phyloP scores from a whole-genome alignment of 2,888 invertebrate species.

The Panopea generosa region DNA sequence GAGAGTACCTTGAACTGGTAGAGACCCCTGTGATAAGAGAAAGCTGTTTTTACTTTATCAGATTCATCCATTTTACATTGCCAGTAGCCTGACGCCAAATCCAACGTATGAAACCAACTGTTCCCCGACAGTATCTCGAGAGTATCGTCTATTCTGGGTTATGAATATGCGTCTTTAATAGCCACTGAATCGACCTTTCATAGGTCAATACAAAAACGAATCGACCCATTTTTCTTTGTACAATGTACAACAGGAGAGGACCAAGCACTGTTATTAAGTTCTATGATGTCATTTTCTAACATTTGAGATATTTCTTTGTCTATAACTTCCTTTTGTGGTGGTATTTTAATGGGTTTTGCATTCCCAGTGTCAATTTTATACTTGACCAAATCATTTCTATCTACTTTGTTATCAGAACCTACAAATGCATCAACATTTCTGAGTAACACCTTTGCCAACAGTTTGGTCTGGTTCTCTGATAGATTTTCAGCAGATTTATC shows the following conservation, averaged over 20 bases:
- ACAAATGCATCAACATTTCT: too few species aligned
- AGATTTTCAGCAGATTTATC: too few species aligned
- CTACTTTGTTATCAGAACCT: slow-evolving; percentile 10
- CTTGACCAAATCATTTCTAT: background rate
- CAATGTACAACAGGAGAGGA: too few species aligned
- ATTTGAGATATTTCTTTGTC: background rate
- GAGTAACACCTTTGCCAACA: too few species aligned
- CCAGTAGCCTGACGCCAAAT: background rate
- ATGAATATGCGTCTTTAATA: background rate
- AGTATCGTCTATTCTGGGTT: slow-evolving; percentile 11
- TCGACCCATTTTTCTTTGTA: background rate
- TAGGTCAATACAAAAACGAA: background rate
- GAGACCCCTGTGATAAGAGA: background rate
- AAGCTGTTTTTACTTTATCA: background rate
- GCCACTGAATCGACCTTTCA: background rate
- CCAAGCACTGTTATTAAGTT: background rate
- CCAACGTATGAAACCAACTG: background rate
- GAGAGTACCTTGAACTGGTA: background rate
- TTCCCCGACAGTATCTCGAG: background rate
- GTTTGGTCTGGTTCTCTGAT: too few species aligned
- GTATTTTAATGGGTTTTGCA: background rate
- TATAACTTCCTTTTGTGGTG: background rate
- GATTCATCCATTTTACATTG: background rate
- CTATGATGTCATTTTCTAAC: background rate
- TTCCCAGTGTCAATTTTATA: background rate